Evolutionary conservation across 37 sponge, comb jelly and placozoan genomes (phyloP).

Genomic region (Chondrosia reniformis): DNA sequence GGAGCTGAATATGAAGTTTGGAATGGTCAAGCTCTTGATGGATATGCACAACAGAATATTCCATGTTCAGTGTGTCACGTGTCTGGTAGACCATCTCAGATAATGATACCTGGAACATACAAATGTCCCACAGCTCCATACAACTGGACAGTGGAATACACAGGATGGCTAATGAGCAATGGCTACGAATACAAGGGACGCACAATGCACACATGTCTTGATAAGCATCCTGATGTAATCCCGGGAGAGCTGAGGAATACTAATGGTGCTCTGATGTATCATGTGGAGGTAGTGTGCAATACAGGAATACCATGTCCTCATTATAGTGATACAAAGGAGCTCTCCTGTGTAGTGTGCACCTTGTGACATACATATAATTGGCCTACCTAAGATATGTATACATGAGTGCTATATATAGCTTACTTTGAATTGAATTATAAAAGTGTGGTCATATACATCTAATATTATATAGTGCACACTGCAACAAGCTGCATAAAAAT

Average conservation of each 20-base stretch:
- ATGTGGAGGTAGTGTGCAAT: slow-evolving; percentile 18
- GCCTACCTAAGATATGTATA: no score
- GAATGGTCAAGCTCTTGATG: slow-evolving; percentile 1
- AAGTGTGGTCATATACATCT: no score
- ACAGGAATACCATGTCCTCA: slow-evolving; percentile 17
- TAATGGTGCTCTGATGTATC: slow-evolving; percentile 31
- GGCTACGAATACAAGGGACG: background rate
- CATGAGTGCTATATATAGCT: no score
- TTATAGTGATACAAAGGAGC: slow-evolving; percentile 24
- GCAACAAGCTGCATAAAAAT: background rate
- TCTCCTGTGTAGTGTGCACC: slow-evolving; percentile 31
- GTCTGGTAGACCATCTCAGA: background rate
- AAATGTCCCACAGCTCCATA: slow-evolving; percentile 19
- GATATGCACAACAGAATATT: background rate
- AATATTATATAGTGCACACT: background rate
- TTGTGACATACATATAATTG: no score
- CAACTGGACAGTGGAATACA: slow-evolving; percentile 23
- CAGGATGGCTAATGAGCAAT: slow-evolving; percentile 13
- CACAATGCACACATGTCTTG: slow-evolving; percentile 14
- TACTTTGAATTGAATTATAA: no score
- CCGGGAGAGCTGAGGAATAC: background rate
- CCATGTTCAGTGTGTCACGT: slow-evolving; percentile 33
- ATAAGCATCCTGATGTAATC: slow-evolving; percentile 8
- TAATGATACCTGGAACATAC: slow-evolving; percentile 27
- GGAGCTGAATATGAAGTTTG: slow-evolving; percentile 40